A percentile compares a stretch with the other conserved stretches of the same genome.
Conservation (phyloP, 2,113 vertebrate genomes). For the crab-eating macaque (Macaca fascicularis) region T2T-MFA8v1.1 NC_088376.1:80718501-80719000, state of each 20-base stretch:
- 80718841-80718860: neutral
- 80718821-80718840: neutral
- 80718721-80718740: neutral
- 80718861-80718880: neutral
- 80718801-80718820: constrained; percentile 7
- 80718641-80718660: neutral
- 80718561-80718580: neutral
- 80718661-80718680: neutral
- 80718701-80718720: neutral
- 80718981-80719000: neutral
- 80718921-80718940: neutral
- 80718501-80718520: neutral
- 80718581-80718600: neutral
- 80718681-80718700: neutral
- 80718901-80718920: neutral
- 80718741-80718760: neutral
- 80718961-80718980: neutral
- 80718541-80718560: neutral
- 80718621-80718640: neutral
- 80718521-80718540: neutral
- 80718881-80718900: neutral
- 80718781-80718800: neutral
- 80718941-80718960: neutral
- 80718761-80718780: neutral
- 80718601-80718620: neutral